Percentiles rank a stretch among this genome's conserved stretches.
These are phyloP conservation scores for Megaceryle alcyon DNA, from an alignment of 2,797 vertebrate genomes.

Conservation along the genomic window DNA sequence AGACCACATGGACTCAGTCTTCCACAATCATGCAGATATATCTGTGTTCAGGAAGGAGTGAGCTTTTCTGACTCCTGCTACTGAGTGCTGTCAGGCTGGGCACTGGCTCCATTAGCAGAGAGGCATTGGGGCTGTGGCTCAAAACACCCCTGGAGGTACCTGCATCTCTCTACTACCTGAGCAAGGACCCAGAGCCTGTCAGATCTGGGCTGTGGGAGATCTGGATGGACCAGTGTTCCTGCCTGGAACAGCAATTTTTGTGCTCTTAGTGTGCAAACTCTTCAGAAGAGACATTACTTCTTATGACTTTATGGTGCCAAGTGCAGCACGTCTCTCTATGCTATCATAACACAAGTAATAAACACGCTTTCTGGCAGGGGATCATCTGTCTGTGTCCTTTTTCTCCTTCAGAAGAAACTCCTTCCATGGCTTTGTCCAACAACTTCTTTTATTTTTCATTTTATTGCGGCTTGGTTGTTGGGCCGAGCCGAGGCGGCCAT, in stretches of 20 bases:
- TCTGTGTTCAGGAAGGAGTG: background rate
- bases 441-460: background rate
- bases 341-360: rapidly evolving
- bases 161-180: background rate
- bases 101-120: background rate
- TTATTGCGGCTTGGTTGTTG: background rate
- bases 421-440: background rate
- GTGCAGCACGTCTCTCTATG: rapidly evolving
- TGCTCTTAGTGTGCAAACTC: background rate
- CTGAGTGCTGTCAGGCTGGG: background rate
- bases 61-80: background rate
- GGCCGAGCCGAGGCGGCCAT: background rate
- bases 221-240: background rate
- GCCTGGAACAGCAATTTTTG: background rate
- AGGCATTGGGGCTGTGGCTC: background rate
- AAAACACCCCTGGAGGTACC: background rate
- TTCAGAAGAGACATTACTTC: background rate
- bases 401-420: background rate
- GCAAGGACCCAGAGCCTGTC: background rate
- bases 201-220: background rate
- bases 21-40: background rate
- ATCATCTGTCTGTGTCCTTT: background rate
- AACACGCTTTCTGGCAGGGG: background rate
- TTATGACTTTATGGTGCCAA: background rate
- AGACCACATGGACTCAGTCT: background rate